phyloP scores from a whole-genome alignment of 2,113 vertebrate species.

The Cyphomyrus discorhynchus region DNA sequence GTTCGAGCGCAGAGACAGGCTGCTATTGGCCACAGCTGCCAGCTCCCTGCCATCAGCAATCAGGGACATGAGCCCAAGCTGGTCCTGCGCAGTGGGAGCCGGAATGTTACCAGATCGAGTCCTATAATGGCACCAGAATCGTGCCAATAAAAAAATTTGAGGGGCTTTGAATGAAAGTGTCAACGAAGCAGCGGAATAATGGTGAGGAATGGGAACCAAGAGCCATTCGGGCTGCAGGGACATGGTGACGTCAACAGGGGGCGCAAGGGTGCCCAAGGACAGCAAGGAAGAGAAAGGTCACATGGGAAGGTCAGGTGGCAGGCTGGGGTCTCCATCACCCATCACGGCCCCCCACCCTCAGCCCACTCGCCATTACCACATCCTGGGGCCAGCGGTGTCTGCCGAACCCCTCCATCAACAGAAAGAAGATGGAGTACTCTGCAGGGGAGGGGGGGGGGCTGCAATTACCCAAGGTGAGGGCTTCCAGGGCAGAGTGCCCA shows the following conservation, averaged over 20 bases:
- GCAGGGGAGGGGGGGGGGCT: conserved; percentile 26
- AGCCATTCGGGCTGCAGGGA: background rate
- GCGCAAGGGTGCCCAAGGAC: background rate
- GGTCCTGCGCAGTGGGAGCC: background rate
- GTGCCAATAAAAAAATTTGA: background rate
- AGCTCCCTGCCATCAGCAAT: background rate
- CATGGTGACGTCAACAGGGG: background rate
- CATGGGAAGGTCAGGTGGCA: background rate
- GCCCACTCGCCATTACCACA: conserved; percentile 41
- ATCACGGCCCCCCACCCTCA: background rate
- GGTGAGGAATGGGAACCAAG: background rate
- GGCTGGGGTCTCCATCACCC: background rate
- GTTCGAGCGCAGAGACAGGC: conserved; percentile 44
- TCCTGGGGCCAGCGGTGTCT: conserved; percentile 55
- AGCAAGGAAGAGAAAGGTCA: background rate
- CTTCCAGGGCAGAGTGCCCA: conserved; percentile 50
- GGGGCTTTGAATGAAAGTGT: conserved; percentile 26
- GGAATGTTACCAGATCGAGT: background rate
- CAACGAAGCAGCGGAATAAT: background rate
- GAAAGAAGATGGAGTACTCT: conserved; percentile 55
- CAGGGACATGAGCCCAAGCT: background rate
- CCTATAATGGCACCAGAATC: background rate
- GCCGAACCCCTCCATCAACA: conserved; percentile 54
- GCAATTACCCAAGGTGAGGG: conserved; percentile 36
- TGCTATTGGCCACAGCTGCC: conserved; percentile 45